Evolutionary conservation across 2,113 vertebrate species (phyloP), one percentile per base, ranked within the genome.

Genomic region (Dermatemys mawii): DNA sequence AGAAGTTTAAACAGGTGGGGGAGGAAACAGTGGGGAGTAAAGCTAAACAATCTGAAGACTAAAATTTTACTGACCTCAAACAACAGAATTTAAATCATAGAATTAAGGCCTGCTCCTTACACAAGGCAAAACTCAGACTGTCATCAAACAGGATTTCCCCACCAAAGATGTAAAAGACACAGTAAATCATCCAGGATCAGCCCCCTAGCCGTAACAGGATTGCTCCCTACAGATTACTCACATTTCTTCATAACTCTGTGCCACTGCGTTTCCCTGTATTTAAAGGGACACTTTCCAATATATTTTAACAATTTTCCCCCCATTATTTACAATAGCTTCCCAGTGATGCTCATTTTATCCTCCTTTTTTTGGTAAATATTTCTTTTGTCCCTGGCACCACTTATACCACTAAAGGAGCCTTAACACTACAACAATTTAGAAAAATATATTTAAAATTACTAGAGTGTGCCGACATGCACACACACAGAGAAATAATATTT

Each of bases 231-330:
- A 41, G 5, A 24, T 26, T 70, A 46, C 10, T 86, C 44, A 53
- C 16, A 5, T 1, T 19, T 44, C 55, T 8, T 0, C n/a, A 75
- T 13, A 12, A 41, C 2, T 51, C 0, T 1, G 6, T 1, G 63
- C 4, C 4, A 4, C 17, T 84, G 78, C 1, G 50, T 46, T 46
- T 83, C 82, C 46, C 53, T 55, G 84, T 22, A 8, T 4, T 38
- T 84, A 51, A 81, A 44, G 2, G 49, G 44, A 6, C 6, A 11
- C 5, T 84, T 92, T 75, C 41, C 21, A 73, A 78, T n/a, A 35
- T 6, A 35, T 70, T 63, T 82, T 29, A 1, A 32, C 54, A 75
- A 79, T 88, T 1, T 27, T 7, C 41, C 32, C 41, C 73, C 80
- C 80, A 29, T 48, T n/a, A 3, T 55, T 92, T 70, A 70, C 11